Conservation (phyloP, 2,113 vertebrate genomes). For the Aplodontia rufa region DNA sequence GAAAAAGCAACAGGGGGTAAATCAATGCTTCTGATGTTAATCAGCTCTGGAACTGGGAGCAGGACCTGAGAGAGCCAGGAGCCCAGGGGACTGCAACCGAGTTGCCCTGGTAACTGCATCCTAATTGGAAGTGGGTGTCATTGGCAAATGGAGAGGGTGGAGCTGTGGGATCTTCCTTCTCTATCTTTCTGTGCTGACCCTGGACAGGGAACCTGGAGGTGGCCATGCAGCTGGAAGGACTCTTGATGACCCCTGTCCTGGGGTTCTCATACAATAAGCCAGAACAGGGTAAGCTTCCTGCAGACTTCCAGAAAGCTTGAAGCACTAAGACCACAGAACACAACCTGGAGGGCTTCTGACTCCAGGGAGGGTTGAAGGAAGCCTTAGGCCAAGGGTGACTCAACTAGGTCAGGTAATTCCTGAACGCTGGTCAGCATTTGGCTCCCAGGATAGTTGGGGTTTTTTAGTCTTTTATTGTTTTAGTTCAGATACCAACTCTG, state of each 20-base stretch:
- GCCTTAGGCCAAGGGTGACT: not conserved
- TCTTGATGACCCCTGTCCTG: not conserved
- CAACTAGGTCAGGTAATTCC: not conserved
- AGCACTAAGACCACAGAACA: not conserved
- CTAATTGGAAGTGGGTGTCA: not conserved
- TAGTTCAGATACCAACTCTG: not conserved
- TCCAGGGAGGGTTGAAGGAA: not conserved
- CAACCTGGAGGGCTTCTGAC: not conserved
- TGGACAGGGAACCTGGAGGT: accelerated
- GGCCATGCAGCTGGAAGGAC: not conserved
- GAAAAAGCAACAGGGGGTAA: not conserved
- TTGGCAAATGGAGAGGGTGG: not conserved
- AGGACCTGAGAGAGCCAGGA: not conserved
- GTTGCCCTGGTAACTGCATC: not conserved
- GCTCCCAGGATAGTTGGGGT: too few relatives aligned
- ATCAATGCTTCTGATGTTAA: not conserved
- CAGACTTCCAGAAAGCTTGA: not conserved
- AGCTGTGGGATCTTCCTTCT: not conserved
- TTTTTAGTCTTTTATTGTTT: not conserved
- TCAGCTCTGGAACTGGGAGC: not conserved
- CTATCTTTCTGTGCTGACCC: too few relatives aligned
- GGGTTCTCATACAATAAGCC: not conserved
- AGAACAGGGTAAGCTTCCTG: not conserved
- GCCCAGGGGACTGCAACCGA: not conserved
- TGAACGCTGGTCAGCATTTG: not conserved